Conservation (phyloP, 2,888 invertebrate genomes). For the Hololepta plana region DNA sequence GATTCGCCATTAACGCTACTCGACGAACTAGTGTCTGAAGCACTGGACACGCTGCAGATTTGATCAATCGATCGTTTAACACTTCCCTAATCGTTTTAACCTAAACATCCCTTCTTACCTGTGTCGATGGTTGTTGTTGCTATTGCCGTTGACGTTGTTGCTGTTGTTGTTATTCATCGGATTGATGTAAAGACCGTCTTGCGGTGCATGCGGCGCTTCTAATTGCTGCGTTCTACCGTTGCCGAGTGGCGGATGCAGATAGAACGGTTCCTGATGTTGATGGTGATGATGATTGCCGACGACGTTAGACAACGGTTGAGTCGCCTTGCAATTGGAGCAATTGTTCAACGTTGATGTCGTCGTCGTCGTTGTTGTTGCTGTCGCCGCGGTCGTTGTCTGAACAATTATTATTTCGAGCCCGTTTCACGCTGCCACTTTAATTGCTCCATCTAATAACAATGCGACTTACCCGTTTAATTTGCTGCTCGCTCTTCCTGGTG, state of each 20-base stretch:
- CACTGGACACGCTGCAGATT: conserved; percentile 19
- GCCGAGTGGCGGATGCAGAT: conserved; percentile 49
- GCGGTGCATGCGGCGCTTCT: conserved; percentile 33
- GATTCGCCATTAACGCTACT: conserved; percentile 42
- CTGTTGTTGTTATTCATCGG: no score
- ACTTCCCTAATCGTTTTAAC: no score
- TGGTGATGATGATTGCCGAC: conserved; percentile 16
- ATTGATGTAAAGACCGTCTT: conserved; percentile 70
- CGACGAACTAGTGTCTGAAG: conserved; percentile 28
- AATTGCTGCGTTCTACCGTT: conserved; percentile 14
- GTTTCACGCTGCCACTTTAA: no score
- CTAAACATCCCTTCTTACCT: conserved; percentile 15
- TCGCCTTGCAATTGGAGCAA: conserved; percentile 25
- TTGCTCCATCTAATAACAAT: neutral
- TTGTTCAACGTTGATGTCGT: conserved; percentile 11
- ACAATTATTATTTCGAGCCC: no score
- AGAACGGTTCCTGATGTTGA: conserved; percentile 45
- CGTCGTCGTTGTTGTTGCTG: no score
- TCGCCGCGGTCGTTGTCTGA: no score
- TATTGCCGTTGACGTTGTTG: no score
- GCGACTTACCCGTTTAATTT: conserved; percentile 22
- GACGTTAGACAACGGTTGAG: conserved; percentile 5
- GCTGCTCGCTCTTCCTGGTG: conserved; percentile 22
- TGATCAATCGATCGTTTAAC: no score
- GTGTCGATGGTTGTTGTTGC: conserved; percentile 26